These are phyloP conservation scores for Altica lythri DNA, from an alignment of 2,888 invertebrate genomes.

Conservation along the genomic window DNA sequence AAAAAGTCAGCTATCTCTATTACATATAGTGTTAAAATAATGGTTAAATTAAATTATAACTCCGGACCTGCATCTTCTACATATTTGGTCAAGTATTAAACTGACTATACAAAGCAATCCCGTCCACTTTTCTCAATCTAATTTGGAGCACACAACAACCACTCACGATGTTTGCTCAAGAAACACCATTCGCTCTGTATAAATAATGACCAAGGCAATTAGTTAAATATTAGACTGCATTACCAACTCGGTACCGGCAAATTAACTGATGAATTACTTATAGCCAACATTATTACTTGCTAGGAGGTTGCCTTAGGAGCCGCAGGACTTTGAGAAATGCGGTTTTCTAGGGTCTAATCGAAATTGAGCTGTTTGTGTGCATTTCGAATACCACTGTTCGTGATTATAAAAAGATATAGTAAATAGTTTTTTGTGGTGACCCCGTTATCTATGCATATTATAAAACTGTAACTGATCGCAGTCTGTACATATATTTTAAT, in stretches of 20 bases:
- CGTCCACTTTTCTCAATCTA: conserved; percentile 13
- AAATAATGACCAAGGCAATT: conserved; percentile 57
- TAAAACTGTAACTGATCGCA: too few relatives aligned
- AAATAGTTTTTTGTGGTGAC: too few relatives aligned
- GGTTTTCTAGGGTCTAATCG: conserved; percentile 1
- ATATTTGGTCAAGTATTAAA: not conserved
- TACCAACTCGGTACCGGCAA: conserved; percentile 51
- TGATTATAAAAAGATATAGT: too few relatives aligned
- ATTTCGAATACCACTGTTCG: too few relatives aligned
- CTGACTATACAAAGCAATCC: not conserved
- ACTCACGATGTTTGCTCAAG: conserved; percentile 18
- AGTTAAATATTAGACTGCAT: conserved; percentile 58
- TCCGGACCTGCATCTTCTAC: not conserved
- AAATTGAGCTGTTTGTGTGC: conserved; percentile 29
- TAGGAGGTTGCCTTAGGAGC: conserved; percentile 11
- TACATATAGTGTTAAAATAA: too few relatives aligned
- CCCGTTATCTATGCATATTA: too few relatives aligned
- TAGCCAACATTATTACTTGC: conserved; percentile 28
- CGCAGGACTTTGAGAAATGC: conserved; percentile 19
- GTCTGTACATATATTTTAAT: too few relatives aligned
- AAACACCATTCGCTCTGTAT: conserved; percentile 36
- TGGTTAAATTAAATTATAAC: too few relatives aligned
- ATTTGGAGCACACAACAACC: conserved; percentile 1
- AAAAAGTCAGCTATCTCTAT: too few relatives aligned
- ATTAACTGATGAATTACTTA: conserved; percentile 55